A percentile compares a stretch with the other conserved stretches of the same genome.
Evolutionary conservation across 2,113 vertebrate genomes (phyloP).

Genomic region (Baryphthengus martii): DNA sequence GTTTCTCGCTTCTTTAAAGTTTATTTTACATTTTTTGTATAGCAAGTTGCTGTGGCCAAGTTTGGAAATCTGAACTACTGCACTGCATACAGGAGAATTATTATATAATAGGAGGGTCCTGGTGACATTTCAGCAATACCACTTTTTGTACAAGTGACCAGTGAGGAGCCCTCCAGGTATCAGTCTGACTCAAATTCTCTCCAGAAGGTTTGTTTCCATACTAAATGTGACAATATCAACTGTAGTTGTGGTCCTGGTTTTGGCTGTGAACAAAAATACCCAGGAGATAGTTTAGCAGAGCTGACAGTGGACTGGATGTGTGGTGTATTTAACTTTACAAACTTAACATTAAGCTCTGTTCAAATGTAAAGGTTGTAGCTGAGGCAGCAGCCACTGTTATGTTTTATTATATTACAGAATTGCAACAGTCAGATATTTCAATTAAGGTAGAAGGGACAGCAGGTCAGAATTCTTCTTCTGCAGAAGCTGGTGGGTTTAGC

Average conservation of each 20-base stretch:
- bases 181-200: not conserved
- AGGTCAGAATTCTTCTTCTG: not conserved
- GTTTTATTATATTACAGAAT: not conserved
- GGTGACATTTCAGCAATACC: not conserved
- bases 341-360: not conserved
- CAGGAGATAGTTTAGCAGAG: not conserved
- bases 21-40: not conserved
- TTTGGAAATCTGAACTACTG: not conserved
- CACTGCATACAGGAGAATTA: not conserved
- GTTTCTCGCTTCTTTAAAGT: not conserved
- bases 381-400: not conserved
- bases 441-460: not conserved
- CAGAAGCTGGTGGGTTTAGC: not conserved
- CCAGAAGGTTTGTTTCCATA: not conserved
- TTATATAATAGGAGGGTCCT: fast-evolving
- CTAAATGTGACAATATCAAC: not conserved
- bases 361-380: not conserved
- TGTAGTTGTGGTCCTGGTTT: not conserved
- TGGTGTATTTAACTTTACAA: not conserved
- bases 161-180: not conserved
- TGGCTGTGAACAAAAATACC: not conserved
- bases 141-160: not conserved
- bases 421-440: not conserved
- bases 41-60: not conserved
- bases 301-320: not conserved